Base-by-base conservation (phyloP, 2,888 invertebrate genomes). In the Rhamphomyia laevipes region DNA sequence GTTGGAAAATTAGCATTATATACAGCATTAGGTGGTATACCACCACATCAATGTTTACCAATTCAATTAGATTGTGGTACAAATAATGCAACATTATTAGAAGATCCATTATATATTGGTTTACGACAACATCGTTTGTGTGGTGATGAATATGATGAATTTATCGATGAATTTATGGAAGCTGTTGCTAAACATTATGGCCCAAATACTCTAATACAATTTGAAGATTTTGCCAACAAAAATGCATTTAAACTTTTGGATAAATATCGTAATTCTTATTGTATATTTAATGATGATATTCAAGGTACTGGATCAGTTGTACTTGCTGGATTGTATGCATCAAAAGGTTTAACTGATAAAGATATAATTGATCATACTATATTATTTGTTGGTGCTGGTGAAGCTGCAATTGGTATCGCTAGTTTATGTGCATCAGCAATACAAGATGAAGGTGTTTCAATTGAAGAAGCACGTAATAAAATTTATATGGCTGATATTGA, bases 231-330 rank as follows among this genome's bases (percentile, higher is more conserved):
- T 71, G 97, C 91, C 38, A 90, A 96, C 62, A 81, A 84, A 61
- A 97, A 99, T 74, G 99, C 99, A n/a, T 95, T 94, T 72, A 80
- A 89, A 43, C 82, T 96, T 55, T 74, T 99, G 51, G 86, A 87
- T 62, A 92, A 88, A 70, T 99, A 95, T 73, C 79, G 92, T 52
- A 74, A 86, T 62, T 78, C 80, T 56, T 97, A 93, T 70, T 97
- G 97, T 71, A 95, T 94, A 18, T 99, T 99, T 72, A 99, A 99
- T 71, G 99, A 99, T 64, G 99, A 99, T 64, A 99, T 99, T 63
- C 96, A 97, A 72, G 94, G 96, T 57, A 94, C 96, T 0, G 97
- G 97, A 3, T 82, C 91, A 23, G 97, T 97, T 1, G 94, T 92
- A 10, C 89, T 96, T 3, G 94, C 93, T 7, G 97, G 97, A 0